A percentile compares a stretch with the other conserved stretches of the same genome.
These are phyloP conservation scores for Oophaga pumilio DNA, from an alignment of 2,113 vertebrate genomes.

Conservation along the genomic window DNA sequence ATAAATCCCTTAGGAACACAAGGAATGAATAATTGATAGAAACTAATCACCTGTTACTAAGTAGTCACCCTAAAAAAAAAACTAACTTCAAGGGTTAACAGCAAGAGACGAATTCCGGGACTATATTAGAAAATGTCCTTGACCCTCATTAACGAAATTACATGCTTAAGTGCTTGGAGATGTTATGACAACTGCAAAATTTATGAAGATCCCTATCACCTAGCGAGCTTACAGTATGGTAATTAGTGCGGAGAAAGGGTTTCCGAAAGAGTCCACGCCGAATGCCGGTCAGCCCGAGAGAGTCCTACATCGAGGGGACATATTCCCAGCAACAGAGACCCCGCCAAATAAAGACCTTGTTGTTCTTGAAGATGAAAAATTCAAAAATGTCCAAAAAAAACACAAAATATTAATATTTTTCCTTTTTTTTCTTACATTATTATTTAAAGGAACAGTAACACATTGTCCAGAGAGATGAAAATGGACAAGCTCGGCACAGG, in stretches of 20 bases:
- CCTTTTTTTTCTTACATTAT: not conserved
- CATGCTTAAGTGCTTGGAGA: conserved; percentile 27
- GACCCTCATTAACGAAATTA: conserved; percentile 52
- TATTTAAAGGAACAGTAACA: conserved; percentile 9
- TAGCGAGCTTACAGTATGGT: conserved; percentile 33
- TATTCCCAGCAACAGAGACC: conserved; percentile 27
- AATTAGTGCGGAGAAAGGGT: conserved; percentile 39
- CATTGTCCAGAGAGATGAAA: conserved; percentile 4
- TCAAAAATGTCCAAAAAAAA: not conserved
- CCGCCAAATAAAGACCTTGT: conserved; percentile 25
- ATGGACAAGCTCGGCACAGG: not conserved
- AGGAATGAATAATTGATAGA: conserved; percentile 10
- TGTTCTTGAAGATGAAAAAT: not conserved
- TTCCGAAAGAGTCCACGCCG: conserved; percentile 41
- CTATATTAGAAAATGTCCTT: conserved; percentile 54
- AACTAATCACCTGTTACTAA: conserved; percentile 13
- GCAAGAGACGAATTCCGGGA: conserved; percentile 50
- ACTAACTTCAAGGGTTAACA: conserved; percentile 29
- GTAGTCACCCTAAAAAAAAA: conserved; percentile 13
- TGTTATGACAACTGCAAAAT: conserved; percentile 53
- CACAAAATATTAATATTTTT: conserved; percentile 43
- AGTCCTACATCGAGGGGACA: not conserved
- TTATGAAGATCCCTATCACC: conserved; percentile 48
- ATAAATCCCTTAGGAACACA: not conserved
- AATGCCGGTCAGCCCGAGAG: conserved; percentile 28